These are phyloP conservation scores for Caerostris extrusa DNA, from an alignment of 1,140 invertebrate species.

Conservation along the genomic window DNA sequence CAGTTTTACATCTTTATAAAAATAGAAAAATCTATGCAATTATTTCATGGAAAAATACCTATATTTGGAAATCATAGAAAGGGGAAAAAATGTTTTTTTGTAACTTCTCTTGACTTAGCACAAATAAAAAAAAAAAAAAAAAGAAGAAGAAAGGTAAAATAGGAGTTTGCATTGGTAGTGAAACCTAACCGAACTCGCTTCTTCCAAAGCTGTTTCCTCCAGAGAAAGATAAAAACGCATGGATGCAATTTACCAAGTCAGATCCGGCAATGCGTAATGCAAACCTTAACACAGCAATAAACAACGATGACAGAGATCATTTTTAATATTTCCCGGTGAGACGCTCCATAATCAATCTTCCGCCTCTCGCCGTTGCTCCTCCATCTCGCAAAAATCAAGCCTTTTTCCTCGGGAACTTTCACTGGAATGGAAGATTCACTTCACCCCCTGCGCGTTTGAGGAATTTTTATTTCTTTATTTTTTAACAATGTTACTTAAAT, in stretches of 20 bases:
- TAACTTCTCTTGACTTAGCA: not conserved
- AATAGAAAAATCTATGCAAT: too few species aligned
- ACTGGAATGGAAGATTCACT: too few species aligned
- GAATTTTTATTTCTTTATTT: too few species aligned
- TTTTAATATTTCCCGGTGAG: conserved; percentile 57
- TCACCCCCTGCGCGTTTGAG: too few species aligned
- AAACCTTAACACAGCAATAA: conserved; percentile 15
- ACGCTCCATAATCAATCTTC: conserved; percentile 39
- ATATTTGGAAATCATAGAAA: not conserved
- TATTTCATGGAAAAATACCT: too few species aligned
- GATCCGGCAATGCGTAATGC: conserved; percentile 32
- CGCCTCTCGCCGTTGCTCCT: not conserved
- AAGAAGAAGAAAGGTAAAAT: not conserved
- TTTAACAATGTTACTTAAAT: too few species aligned
- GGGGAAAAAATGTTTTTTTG: not conserved
- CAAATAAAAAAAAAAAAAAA: not conserved
- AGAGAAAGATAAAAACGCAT: not conserved
- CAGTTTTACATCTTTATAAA: too few species aligned
- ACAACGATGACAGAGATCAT: conserved; percentile 51
- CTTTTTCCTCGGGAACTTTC: not conserved
- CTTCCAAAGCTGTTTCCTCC: not conserved
- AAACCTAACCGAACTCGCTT: not conserved
- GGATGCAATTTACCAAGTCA: conserved; percentile 19
- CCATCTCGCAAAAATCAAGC: not conserved
- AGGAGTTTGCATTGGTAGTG: not conserved